Base-by-base conservation (phyloP, 2,113 vertebrate genomes). In the Acanthisitta chloris region DNA sequence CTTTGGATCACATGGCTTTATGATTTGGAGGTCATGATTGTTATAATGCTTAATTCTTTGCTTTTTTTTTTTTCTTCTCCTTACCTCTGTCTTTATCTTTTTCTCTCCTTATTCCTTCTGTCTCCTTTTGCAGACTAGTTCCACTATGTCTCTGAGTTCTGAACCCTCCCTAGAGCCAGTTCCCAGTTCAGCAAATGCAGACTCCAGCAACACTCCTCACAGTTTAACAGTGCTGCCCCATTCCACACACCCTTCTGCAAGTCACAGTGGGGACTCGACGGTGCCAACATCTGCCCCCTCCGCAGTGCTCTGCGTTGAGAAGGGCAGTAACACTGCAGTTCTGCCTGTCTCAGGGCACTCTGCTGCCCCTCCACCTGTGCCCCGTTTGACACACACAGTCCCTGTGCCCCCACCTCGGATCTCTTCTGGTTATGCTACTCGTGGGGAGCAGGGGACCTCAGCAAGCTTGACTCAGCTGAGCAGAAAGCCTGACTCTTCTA, bases 61-160 rank as follows among this genome's bases (percentile, higher is more conserved):
- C 87, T 88, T 59, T 97, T 70, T 80, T 61, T 61, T 89, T 74
- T 64, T 7, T 8, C 49, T 94, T 77, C 54, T 90, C 55, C 76
- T 94, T 46, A 81, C 40, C 80, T 90, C 59, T 97, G 91, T 82
- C 65, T 94, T 83, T 98, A n/a, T 93, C 80, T 94, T 86, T 96
- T 59, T 93, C 76, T 93, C 67, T 97, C 94, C 43, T 73, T 88
- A 54, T 87, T 95, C 54, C 79, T 95, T 93, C 93, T 97, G 73
- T 98, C 87, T 97, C 72, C 71, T 94, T 94, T 66, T 98, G 91
- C 94, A 99, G 99, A 99, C 99, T 92, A 98, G 97, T 96, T 98
- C 98, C 93, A 97, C 98, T 92, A 96, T 98, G 96, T 98, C 97
- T 91, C 94, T 98, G 92, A 97, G 96, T 96, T 97, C 98, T 74